Base-by-base conservation (phyloP, 2,888 invertebrate species). In the Microctonus aethiopoides region DNA sequence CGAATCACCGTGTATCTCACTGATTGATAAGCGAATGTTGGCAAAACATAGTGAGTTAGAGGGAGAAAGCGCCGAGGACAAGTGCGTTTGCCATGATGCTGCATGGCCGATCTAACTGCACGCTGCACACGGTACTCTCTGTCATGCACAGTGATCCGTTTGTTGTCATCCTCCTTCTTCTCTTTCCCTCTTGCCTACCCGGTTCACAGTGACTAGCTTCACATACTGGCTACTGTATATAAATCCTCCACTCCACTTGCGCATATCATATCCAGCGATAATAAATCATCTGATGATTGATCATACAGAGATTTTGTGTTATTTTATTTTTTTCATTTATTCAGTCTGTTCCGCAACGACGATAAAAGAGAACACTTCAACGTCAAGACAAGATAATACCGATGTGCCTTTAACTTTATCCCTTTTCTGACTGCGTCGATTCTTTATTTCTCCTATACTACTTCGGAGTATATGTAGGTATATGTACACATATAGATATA, bases 61-160 rank as follows among this genome's bases (percentile, higher is more conserved):
- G 59, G 60, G 20, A 13, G 16, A 39, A 51, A 29, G 22, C 16
- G 13, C 39, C 22, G 26, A 41, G 36, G 57, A 65, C 54, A 54
- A 65, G 65, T 65, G 65, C 56, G 59, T 66, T 57, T n/a, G 67
- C 61, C 41, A 61, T 68, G 24, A 57, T 20, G 54, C 64, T 34
- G 54, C 57, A 46, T 62, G 63, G 64, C 70, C 71, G 71, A 78
- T 77, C 76, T 74, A 76, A 74, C 61, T 73, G 71, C 68, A 75
- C 73, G 73, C 69, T 68, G 72, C 70, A n/a, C n/a, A n/a, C n/a
- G n/a, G n/a, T n/a, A 71, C 74, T 74, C 72, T 72, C 73, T 75
- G 79, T 80, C 79, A 77, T 76, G 74, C 75, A 77, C 79, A 78
- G 78, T 77, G 76, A 72, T 74, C 73, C 79, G 77, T 79, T 82